Conservation (phyloP, 2,797 vertebrate species). For the Xiphorhynchus erythropygius region DNA sequence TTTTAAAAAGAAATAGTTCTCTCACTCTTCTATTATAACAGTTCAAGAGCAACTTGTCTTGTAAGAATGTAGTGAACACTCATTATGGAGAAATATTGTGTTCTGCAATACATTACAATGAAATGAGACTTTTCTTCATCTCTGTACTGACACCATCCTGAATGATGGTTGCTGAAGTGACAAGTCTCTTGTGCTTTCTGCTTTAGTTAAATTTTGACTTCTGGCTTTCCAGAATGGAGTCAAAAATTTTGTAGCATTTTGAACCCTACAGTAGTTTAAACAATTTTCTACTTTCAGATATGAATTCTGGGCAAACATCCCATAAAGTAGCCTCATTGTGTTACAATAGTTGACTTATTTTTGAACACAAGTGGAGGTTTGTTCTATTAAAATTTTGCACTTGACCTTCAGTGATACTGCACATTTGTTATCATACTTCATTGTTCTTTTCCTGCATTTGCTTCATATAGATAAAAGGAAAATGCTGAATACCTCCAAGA, state of each 20-base stretch:
- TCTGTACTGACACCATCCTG: not conserved
- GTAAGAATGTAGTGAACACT: not conserved
- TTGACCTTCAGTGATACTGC: not conserved
- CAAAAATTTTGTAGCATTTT: not conserved
- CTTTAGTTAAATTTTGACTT: not conserved
- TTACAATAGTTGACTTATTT: not conserved
- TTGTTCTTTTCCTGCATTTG: not conserved
- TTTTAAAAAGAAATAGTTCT: not conserved
- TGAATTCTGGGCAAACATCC: not conserved
- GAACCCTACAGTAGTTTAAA: not conserved
- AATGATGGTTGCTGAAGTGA: not conserved
- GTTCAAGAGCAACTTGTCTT: not conserved
- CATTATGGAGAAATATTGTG: not conserved
- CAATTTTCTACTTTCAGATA: not conserved
- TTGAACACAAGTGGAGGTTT: not conserved
- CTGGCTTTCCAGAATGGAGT: not conserved
- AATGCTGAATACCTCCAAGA: rapidly evolving
- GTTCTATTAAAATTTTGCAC: not conserved
- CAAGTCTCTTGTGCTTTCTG: not conserved
- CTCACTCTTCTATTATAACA: not conserved
- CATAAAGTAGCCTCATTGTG: not conserved
- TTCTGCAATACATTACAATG: not conserved
- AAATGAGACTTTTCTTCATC: not conserved
- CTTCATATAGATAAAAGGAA: not conserved
- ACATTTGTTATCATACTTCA: not conserved